Percentiles rank a stretch among this genome's conserved stretches.
Evolutionary conservation across 2,888 invertebrate genomes (phyloP).

Genomic region (Drosophila incognita): DNA sequence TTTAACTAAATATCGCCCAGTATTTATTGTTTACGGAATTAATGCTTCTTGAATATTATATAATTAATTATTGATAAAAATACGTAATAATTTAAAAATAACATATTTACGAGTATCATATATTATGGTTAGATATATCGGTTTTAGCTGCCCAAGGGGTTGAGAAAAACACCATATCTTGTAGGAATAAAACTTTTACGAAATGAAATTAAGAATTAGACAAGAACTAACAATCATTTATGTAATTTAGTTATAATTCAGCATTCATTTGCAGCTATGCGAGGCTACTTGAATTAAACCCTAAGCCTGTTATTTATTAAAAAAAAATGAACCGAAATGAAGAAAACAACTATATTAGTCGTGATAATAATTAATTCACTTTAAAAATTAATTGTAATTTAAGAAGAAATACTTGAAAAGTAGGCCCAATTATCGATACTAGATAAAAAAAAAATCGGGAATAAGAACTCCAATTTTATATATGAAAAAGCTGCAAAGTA

Average conservation of each 20-base stretch:
- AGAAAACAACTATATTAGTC: conserved; percentile 51
- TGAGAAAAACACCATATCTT: conserved; percentile 66
- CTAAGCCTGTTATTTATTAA: conserved; percentile 28
- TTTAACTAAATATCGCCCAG: conserved; percentile 2
- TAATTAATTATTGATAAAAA: conserved; percentile 21
- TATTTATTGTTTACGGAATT: conserved; percentile 4
- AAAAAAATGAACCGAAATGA: conserved; percentile 10
- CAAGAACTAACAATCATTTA: conserved; percentile 35
- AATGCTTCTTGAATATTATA: conserved; percentile 44
- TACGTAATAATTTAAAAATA: conserved; percentile 47
- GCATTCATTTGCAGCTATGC: conserved; percentile 12
- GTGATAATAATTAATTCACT: conserved; percentile 67
- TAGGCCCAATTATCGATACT: conserved; percentile 60
- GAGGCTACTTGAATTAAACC: neutral
- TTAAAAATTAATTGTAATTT: conserved; percentile 36
- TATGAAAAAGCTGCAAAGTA: conserved; percentile 31
- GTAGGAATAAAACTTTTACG: conserved; percentile 53
- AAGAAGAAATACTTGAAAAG: conserved; percentile 67
- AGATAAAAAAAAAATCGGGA: conserved; percentile 28
- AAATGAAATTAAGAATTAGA: conserved; percentile 21
- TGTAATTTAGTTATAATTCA: conserved; percentile 30
- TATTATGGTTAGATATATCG: conserved; percentile 21
- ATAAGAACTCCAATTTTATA: conserved; percentile 47
- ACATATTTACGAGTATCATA: conserved; percentile 21
- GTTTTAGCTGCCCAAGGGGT: conserved; percentile 26